Evolutionary conservation across 2,113 vertebrate genomes (phyloP).

Genomic region (Oreochromis niloticus): DNA sequence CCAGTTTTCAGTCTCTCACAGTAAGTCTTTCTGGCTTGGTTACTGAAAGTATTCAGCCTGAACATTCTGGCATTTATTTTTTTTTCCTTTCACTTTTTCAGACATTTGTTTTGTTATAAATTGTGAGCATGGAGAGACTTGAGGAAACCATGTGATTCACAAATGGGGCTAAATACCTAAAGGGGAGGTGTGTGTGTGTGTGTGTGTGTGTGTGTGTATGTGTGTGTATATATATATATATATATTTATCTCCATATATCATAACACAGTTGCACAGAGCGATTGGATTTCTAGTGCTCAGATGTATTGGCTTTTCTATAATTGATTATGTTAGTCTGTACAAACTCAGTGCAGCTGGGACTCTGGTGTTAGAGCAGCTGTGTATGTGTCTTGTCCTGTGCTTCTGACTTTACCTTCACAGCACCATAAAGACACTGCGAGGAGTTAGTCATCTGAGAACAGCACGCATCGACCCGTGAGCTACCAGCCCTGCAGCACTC

Average conservation of each 20-base stretch:
- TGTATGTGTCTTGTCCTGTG: not conserved
- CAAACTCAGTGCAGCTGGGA: not conserved
- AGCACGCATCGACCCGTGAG: constrained; percentile 17
- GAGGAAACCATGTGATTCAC: not conserved
- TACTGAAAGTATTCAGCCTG: not conserved
- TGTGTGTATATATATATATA: too few relatives aligned
- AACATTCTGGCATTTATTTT: not conserved
- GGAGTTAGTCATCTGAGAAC: constrained; percentile 27
- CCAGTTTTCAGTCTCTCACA: not conserved
- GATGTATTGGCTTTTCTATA: constrained; percentile 1
- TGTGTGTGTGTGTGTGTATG: not conserved
- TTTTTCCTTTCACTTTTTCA: not conserved
- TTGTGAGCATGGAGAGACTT: not conserved
- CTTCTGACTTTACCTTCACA: not conserved
- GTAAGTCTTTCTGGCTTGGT: not conserved
- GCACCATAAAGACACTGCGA: not conserved
- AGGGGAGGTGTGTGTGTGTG: not conserved
- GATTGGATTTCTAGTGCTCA: not conserved
- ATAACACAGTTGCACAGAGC: not conserved
- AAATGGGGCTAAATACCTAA: not conserved
- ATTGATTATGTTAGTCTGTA: constrained; percentile 4
- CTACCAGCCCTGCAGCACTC: constrained; percentile 10
- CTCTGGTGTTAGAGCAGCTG: not conserved
- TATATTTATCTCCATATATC: not conserved
- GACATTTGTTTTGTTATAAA: not conserved